Evolutionary conservation across 2,113 vertebrate species (phyloP).

Genomic region (Hypocryptadius cinnamomeus): DNA sequence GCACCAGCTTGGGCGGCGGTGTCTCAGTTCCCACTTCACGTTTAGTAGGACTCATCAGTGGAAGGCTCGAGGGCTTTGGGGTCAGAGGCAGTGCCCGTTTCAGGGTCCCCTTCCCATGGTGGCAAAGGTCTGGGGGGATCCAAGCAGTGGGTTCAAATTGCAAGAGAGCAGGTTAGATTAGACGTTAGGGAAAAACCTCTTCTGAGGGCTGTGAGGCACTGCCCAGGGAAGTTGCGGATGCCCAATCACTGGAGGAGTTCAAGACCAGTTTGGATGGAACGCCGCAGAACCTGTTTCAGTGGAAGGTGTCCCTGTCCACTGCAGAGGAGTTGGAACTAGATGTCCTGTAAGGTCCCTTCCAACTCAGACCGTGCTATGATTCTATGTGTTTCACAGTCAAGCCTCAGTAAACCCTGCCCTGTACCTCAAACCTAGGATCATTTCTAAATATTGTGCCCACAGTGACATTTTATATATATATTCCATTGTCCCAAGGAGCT

Average conservation of each 20-base stretch:
- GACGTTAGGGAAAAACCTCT: background rate
- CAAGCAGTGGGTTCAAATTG: too few relatives aligned
- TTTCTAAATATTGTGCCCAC: accelerated
- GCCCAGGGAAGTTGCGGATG: background rate
- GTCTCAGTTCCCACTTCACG: accelerated
- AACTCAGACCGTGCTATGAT: background rate
- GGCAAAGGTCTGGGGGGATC: background rate
- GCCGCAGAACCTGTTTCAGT: background rate
- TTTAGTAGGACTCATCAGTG: accelerated
- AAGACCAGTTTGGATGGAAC: background rate
- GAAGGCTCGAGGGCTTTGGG: accelerated
- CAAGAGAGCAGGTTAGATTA: background rate
- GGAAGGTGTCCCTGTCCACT: background rate
- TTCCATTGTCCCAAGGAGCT: background rate
- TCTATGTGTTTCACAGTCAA: background rate
- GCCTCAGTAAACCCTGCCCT: background rate
- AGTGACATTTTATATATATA: background rate
- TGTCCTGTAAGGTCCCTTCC: background rate
- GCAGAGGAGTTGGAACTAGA: accelerated
- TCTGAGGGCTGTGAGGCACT: too few relatives aligned
- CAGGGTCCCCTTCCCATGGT: accelerated
- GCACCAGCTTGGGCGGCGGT: accelerated
- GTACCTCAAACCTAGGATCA: background rate
- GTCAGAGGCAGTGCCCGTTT: accelerated
- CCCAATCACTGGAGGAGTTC: accelerated